Evolutionary conservation across 53 echinoderm and acorn worm species (phyloP).

Genomic region (Apostichopus leukothele): DNA sequence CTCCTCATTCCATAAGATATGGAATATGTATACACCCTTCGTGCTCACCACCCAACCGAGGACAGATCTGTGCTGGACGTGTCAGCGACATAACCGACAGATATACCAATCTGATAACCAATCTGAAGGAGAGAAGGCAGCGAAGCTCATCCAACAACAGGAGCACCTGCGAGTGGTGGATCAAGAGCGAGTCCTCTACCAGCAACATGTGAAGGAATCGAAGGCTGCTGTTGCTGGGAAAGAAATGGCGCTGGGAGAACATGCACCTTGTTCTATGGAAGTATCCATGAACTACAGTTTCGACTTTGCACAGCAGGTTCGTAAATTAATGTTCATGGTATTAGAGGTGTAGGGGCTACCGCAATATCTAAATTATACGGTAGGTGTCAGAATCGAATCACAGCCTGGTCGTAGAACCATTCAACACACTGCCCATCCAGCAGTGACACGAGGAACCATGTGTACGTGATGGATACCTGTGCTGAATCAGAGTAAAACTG

Average conservation of each 20-base stretch:
- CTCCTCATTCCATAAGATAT: neutral
- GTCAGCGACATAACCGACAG: constrained; percentile 22
- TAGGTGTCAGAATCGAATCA: constrained; percentile 1
- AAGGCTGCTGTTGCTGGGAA: constrained; percentile 17
- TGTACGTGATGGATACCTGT: too few species aligned
- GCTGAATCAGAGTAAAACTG: too few species aligned
- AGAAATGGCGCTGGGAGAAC: constrained; percentile 18
- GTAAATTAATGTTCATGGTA: neutral
- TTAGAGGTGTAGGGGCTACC: constrained; percentile 2
- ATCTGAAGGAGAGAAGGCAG: constrained; percentile 8
- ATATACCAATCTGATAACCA: constrained; percentile 29
- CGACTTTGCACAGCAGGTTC: constrained; percentile 60
- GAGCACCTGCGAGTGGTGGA: constrained; percentile 26
- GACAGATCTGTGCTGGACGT: constrained; percentile 36
- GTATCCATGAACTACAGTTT: constrained; percentile 56
- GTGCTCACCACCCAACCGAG: neutral
- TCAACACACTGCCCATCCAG: too few species aligned
- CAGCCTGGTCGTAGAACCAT: neutral
- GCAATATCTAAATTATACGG: constrained; percentile 4
- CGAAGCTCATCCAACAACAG: neutral
- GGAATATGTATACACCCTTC: neutral
- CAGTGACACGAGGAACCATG: too few species aligned
- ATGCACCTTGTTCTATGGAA: constrained; percentile 24
- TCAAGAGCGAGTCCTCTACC: constrained; percentile 42
- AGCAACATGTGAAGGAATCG: constrained; percentile 22